Conservation (phyloP, 2,113 vertebrate species). For the Callorhinus ursinus region DNA sequence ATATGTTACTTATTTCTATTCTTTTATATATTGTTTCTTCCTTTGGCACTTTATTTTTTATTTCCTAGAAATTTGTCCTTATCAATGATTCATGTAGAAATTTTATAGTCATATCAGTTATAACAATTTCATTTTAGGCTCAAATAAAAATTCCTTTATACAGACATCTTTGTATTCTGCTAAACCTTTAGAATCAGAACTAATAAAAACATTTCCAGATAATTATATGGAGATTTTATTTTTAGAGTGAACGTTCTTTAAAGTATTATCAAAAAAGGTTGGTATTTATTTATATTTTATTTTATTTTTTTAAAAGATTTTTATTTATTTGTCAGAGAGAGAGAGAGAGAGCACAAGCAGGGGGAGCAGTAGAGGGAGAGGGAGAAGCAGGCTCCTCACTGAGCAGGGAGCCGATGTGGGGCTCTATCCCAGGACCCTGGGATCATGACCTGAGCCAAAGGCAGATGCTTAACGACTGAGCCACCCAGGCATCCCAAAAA, state of each 20-base stretch:
- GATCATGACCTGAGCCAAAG: no score
- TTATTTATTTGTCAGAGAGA: no score
- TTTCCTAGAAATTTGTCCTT: conserved; percentile 3
- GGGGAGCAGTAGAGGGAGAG: no score
- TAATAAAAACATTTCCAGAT: conserved; percentile 37
- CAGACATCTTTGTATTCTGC: not conserved
- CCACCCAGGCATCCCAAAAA: not conserved
- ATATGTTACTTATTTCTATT: conserved; percentile 26
- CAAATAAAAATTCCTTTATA: not conserved
- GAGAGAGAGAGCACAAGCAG: no score
- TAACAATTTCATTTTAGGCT: conserved; percentile 6
- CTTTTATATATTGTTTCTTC: not conserved
- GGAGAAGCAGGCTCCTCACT: no score
- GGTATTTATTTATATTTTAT: not conserved
- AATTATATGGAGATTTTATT: not conserved
- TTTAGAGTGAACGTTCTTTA: not conserved
- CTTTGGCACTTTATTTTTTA: not conserved
- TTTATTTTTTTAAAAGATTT: no score
- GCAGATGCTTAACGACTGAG: no score
- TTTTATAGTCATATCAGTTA: conserved; percentile 46
- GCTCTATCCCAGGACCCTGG: no score
- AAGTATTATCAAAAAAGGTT: not conserved
- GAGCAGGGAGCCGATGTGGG: no score
- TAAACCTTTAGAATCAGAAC: not conserved
- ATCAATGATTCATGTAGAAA: not conserved